Percentiles rank a stretch among this genome's conserved stretches.
These are phyloP conservation scores for Cephus rjabovi DNA, from an alignment of 2,888 invertebrate genomes.

Conservation along the genomic window DNA sequence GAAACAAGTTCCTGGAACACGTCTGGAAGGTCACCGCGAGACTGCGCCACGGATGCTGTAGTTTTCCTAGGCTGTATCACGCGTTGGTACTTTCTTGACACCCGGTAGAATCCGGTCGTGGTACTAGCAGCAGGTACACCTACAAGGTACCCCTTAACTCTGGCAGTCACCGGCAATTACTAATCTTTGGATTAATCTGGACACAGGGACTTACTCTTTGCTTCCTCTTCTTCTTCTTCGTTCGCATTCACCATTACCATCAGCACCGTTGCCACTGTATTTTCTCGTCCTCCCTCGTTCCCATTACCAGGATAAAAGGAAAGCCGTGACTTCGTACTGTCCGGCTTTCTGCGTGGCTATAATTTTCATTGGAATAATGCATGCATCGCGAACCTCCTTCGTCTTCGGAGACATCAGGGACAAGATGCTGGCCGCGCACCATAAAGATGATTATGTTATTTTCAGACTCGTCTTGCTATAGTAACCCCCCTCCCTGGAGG, in stretches of 20 bases:
- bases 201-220: not conserved
- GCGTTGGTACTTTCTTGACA: not conserved
- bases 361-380: slow-evolving; percentile 3
- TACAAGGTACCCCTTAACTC: not conserved
- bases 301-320: not conserved
- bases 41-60: not conserved
- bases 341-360: not conserved
- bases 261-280: not conserved
- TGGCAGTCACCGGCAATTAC: slow-evolving; percentile 2
- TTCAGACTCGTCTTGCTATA: not conserved
- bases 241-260: not conserved
- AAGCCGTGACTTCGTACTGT: not conserved
- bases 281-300: not conserved
- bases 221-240: not conserved
- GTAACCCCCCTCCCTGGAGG: not conserved
- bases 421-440: not conserved
- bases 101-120: not conserved
- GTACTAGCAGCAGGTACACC: not conserved
- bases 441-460: not conserved
- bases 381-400: slow-evolving; percentile 2
- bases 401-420: slow-evolving; percentile 2
- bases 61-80: not conserved
- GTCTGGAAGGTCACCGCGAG: not conserved
- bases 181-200: slow-evolving; percentile 7
- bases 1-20: not conserved